These are phyloP conservation scores for Bolinopsis microptera DNA, from an alignment of 37 sponge, comb jelly and placozoan species.

Conservation along the genomic window DNA sequence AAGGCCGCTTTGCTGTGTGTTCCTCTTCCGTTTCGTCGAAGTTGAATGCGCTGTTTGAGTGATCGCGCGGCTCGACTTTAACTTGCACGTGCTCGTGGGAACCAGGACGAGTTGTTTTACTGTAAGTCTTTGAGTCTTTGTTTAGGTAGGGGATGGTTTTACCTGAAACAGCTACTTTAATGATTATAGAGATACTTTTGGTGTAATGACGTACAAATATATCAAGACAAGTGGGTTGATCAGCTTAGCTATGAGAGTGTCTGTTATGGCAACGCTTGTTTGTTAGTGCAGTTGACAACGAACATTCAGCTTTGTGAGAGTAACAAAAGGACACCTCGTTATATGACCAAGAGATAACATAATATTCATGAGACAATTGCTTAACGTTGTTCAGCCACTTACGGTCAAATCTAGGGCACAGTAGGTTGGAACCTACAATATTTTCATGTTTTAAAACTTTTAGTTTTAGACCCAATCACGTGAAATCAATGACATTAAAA, in stretches of 20 bases:
- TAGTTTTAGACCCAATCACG: too few relatives aligned
- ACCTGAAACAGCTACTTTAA: slow-evolving; percentile 22
- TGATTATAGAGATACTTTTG: neutral
- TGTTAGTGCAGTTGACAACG: neutral
- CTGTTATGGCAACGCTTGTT: too few relatives aligned
- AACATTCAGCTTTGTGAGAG: neutral
- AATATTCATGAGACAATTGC: neutral
- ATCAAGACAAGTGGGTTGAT: neutral
- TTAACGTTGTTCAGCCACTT: neutral
- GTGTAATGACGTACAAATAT: too few relatives aligned
- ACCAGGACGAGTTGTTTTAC: neutral
- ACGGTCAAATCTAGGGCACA: neutral
- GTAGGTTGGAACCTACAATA: neutral
- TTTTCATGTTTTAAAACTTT: too few relatives aligned
- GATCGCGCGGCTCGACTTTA: slow-evolving; percentile 36
- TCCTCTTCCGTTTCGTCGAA: slow-evolving; percentile 42
- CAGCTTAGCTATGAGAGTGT: neutral
- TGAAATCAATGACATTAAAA: too few relatives aligned
- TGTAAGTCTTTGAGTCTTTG: slow-evolving; percentile 49
- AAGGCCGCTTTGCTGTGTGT: slow-evolving; percentile 29
- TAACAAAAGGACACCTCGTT: neutral
- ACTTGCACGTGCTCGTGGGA: slow-evolving; percentile 49
- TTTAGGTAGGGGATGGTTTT: slow-evolving; percentile 54
- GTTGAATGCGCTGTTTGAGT: neutral
- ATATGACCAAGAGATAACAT: neutral